Base-by-base conservation (phyloP, 1,140 invertebrate genomes). In the Pararge aegeria region DNA sequence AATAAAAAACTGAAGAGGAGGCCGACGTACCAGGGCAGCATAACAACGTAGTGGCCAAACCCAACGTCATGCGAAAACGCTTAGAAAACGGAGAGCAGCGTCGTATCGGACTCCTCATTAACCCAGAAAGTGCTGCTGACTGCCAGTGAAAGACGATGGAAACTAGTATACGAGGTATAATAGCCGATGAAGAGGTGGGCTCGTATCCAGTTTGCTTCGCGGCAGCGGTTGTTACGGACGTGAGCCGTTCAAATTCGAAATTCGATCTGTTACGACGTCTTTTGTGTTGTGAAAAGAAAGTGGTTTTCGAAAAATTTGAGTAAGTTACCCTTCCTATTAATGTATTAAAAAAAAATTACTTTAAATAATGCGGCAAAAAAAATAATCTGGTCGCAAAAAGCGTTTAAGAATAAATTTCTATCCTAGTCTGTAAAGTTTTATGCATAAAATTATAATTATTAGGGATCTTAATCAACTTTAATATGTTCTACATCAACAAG, bases 151-250 rank as follows among this genome's bases (percentile, higher is more conserved):
- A 87, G 84, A 85, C 78, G 78, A 79, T 75, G 78, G 73, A 80
- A 82, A 78, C 76, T 83, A 82, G 80, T 82, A 79, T 83, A 77
- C 72, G 75, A 83, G 76, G 82, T 87, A 85, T 83, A 85, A 83
- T 87, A 82, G 78, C 64, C 64, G 52, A 68, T 61, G 67, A 62
- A 49, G 68, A 48, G 57, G 55, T 63, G 56, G 61, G 34, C 61
- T 62, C 73, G 62, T 56, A 61, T 72, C 72, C 82, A 85, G 83
- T 87, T 65, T 34, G 50, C 70, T 61, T 54, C 57, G 72, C 66
- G 75, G 51, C 66, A 64, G 67, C 61, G 56, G 55, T 27, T 53
- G 61, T 55, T 51, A 53, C 67, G 74, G 65, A 71, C 73, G 81
- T 73, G 64, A 68, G 54, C 34, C 37, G 51, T 44, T 57, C 53